Base-by-base conservation (phyloP, 2,888 invertebrate species). In the Hermodice carunculata region DNA sequence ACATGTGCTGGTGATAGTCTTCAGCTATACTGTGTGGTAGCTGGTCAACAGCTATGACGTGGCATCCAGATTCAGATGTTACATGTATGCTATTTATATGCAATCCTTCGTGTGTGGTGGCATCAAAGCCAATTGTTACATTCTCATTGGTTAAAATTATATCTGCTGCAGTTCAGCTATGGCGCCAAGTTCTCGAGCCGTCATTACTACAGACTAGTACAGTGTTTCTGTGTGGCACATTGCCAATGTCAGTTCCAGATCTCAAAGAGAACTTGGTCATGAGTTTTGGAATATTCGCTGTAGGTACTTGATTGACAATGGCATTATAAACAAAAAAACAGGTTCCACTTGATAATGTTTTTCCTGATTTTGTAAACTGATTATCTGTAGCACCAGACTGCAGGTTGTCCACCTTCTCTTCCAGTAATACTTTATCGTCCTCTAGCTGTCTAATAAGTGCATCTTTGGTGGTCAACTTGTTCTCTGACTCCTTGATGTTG, bases 161-260 rank as follows among this genome's bases (percentile, higher is more conserved):
- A 37, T 67, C 67, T 17, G 65, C 61, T 67, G 42, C n/a, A 61
- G 28, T n/a, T 67, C 66, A n/a, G 51, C 37, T 22, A 67, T 59
- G 11, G n/a, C 48, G 17, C 64, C 67, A 32, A 65, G 48, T 42
- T 65, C 64, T 34, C 59, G 40, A 17, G 63, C 40, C 66, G 58
- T 66, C 58, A 46, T 28, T 31, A 63, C 61, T 5, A 59, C n/a
- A n/a, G n/a, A n/a, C n/a, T n/a, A n/a, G n/a, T n/a, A n/a, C 48
- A 14, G 59, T 43, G 19, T 43, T 57, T 11, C 42, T 3, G 14
- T 57, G 57, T 8, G 57, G 57, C 11, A 43, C 32, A 6, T 3
- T 4, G 14, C n/a, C 43, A 11, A 28, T 26, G 17, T 4, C 17
- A 8, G 22, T 19, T 6, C 44, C 43, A 31, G 17, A 29, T 29